Percentiles rank a stretch among this genome's conserved stretches.
Evolutionary conservation across 1,140 invertebrate genomes (phyloP).

Genomic region (Nylanderia fulva): DNA sequence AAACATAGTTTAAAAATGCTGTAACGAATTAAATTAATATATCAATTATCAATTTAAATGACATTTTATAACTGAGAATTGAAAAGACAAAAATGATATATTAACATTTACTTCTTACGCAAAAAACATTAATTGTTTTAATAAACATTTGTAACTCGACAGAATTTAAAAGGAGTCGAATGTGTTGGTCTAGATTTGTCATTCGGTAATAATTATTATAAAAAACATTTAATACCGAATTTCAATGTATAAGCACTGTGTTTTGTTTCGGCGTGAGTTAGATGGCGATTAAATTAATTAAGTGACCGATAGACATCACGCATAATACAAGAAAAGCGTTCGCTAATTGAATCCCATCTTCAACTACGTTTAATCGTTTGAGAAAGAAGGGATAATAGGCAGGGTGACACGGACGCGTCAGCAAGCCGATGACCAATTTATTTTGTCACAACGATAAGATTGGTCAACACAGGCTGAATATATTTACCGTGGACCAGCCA

Average conservation of each 20-base stretch:
- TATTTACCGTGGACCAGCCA: neutral
- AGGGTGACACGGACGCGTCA: constrained; percentile 38
- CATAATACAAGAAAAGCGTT: constrained; percentile 42
- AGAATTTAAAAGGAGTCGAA: constrained; percentile 2
- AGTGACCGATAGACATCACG: constrained; percentile 57
- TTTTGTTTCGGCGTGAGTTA: constrained; percentile 74
- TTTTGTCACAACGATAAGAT: constrained; percentile 63
- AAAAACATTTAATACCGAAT: constrained; percentile 81
- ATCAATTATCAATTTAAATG: neutral
- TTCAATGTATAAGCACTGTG: constrained; percentile 71
- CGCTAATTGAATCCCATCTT: constrained; percentile 75
- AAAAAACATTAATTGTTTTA: neutral
- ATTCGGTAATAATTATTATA: constrained; percentile 78
- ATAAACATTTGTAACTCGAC: neutral
- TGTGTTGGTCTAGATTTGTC: constrained; percentile 5
- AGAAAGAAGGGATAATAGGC: constrained; percentile 7
- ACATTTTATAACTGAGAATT: neutral
- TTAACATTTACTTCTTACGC: neutral
- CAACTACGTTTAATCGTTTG: constrained; percentile 8
- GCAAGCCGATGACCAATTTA: constrained; percentile 43
- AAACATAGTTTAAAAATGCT: neutral
- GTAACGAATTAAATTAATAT: neutral
- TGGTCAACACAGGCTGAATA: neutral
- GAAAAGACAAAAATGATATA: neutral
- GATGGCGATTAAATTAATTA: constrained; percentile 59